A percentile compares a stretch with the other conserved stretches of the same genome.
These are phyloP conservation scores for Papilio aristodemus DNA, from an alignment of 1,140 invertebrate genomes.

Conservation along the genomic window DNA sequence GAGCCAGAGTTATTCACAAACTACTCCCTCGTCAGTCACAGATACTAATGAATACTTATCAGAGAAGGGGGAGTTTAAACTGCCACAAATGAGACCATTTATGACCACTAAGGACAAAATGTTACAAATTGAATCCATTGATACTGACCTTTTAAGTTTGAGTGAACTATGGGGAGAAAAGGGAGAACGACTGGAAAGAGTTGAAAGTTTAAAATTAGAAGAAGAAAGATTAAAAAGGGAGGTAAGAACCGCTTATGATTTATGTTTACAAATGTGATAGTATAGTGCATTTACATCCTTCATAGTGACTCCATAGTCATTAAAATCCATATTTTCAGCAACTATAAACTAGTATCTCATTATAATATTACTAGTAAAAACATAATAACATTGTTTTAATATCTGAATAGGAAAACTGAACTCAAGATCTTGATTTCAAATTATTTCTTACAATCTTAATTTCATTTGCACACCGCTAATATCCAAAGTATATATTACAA, in stretches of 20 bases:
- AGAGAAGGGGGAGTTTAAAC: conserved; percentile 69
- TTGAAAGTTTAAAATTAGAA: conserved; percentile 83
- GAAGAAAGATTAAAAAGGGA: conserved; percentile 88
- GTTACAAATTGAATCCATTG: conserved; percentile 60
- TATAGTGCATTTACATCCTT: too few relatives aligned
- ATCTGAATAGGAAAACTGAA: too few relatives aligned
- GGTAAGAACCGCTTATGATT: conserved; percentile 62
- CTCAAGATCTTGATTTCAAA: too few relatives aligned
- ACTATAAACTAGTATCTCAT: too few relatives aligned
- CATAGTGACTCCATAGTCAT: too few relatives aligned
- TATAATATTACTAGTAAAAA: too few relatives aligned
- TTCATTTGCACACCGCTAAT: too few relatives aligned
- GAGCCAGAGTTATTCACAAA: conserved; percentile 53
- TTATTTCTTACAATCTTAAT: too few relatives aligned
- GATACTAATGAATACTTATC: conserved; percentile 52
- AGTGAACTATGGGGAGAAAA: conserved; percentile 81
- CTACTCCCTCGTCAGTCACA: conserved; percentile 46
- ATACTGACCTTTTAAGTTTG: conserved; percentile 76
- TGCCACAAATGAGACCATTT: conserved; percentile 70
- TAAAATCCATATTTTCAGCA: too few relatives aligned
- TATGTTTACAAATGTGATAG: too few relatives aligned
- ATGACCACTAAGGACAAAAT: conserved; percentile 41
- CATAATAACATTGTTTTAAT: too few relatives aligned
- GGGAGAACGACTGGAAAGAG: conserved; percentile 59
- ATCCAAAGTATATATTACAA: too few relatives aligned